Base-by-base conservation (phyloP, 2,113 vertebrate genomes). In the Rhagologus leucostigma region DNA sequence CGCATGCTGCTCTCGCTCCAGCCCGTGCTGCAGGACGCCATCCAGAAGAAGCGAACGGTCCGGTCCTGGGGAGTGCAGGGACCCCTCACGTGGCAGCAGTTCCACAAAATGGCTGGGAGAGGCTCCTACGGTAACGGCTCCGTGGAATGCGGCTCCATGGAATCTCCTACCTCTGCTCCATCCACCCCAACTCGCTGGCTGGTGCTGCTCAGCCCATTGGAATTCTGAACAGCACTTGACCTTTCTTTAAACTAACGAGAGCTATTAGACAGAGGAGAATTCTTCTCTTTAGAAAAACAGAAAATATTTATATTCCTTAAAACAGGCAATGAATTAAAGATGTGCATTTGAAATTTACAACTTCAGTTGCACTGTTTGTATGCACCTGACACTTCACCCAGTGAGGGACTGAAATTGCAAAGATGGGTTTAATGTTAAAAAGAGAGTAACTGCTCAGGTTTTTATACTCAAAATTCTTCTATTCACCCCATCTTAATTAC, bases 71-170 rank as follows among this genome's bases (percentile, higher is more conserved):
- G 99, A 1, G 99, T 99, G 94, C 99, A 99, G 92, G 99, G 99
- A 19, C 99, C 99, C 65, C 98, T 99, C 74, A 99, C 99, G 49
- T 99, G 99, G 99, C 99, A 99, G 85, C 99, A 99, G 94, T 99
- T 99, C 94, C 99, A 99, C 98, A 99, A 99, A 95, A 99, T 99
- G 99, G 99, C 99, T 94, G 99, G 99, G 87, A 99, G 99, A 91
- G 99, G 99, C 94, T 99, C 99, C 74, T 99, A 99, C 5, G 99
- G 99, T 99, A 98, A 98, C 16, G n/a, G 49, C 60, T 49, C 42
- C 50, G 1, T 13, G 82, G 7, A n/a, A n/a, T 41, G 3, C 16
- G 5, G 60, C 60, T 35, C 56, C 39, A 0, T 37, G 81, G 3
- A 1, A 16, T 55, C 47, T 44, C 85, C 68, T 32, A 16, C 50